Conservation (phyloP, 2,888 invertebrate species). For the Fragum sueziense region DNA sequence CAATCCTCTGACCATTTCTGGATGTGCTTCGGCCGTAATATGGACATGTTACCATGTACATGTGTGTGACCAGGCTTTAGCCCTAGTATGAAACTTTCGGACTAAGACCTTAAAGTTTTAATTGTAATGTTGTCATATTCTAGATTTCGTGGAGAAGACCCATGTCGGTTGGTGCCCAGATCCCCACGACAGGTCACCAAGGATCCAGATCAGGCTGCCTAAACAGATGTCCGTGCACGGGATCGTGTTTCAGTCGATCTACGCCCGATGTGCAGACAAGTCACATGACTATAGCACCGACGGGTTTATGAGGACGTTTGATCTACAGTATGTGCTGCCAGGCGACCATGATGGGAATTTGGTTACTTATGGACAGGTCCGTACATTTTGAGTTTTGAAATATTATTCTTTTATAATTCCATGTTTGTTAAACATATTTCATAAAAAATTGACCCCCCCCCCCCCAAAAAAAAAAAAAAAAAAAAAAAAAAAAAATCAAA, state of each 20-base stretch:
- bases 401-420: too few species aligned
- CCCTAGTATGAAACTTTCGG: too few species aligned
- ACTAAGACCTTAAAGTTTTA: too few species aligned
- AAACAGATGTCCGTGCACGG: constrained; percentile 39
- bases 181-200: constrained; percentile 37
- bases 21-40: too few species aligned
- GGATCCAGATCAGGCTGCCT: constrained; percentile 44
- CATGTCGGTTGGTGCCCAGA: constrained; percentile 56
- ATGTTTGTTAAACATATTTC: too few species aligned
- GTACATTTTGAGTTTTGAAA: too few species aligned
- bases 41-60: too few species aligned
- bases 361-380: constrained; percentile 36
- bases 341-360: constrained; percentile 40
- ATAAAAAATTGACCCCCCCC: too few species aligned
- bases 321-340: constrained; percentile 48
- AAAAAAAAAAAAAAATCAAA: too few species aligned
- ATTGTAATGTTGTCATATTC: not conserved
- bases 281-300: constrained; percentile 40
- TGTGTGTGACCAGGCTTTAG: too few species aligned
- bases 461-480: too few species aligned
- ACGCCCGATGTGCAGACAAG: constrained; percentile 20
- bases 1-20: too few species aligned
- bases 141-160: not conserved
- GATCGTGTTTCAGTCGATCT: constrained; percentile 47
- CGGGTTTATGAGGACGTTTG: constrained; percentile 51